Evolutionary conservation across 2,888 invertebrate genomes (phyloP), one percentile per base, ranked within the genome.

Genomic region (Stratiomys singularior): DNA sequence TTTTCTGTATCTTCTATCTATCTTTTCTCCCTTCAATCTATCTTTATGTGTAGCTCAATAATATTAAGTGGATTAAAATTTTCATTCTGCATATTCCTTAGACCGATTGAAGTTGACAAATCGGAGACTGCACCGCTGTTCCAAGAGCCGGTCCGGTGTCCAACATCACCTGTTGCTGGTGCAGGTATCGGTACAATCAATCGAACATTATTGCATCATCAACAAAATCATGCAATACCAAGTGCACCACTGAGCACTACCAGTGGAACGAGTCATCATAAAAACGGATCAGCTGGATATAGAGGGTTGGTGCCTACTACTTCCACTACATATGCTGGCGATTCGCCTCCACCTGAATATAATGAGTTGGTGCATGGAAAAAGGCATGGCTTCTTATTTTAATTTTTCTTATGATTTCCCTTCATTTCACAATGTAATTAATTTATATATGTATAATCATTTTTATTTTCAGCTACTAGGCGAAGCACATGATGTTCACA

Each of bases 361-460:
- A 87, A 87, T 86, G 84, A 85, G 84, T 85, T 87, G 87, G 87
- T 87, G 87, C 87, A 87, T 87, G 87, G 86, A 87, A 86, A 86
- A 86, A 87, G 87, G 87, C 87, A 87, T 87, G 87, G 86, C 84
- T 86, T 86, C 77, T 79, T 80, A 60, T 74, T 74, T 72, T 81
- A 46, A 47, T 69, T 69, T 69, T 23, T 18, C n/a, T n/a, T 46
- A 44, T 25, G 23, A 69, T 47, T 47, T 69, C 28, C 27, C 18
- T 44, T 60, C 27, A 25, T 63, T 63, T 63, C 63, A 28, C 25
- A 15, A 27, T 28, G 28, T 63, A 58, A 18, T 25, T 27, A 66
- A n/a, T 46, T 69, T 18, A 25, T 74, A 23, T 76, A 18, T 66
- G 15, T 37, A 63, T 64, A 66, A 47, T 23, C 47, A 60, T 66